Percentiles rank a stretch among this genome's conserved stretches.
Evolutionary conservation across 1,140 invertebrate species (phyloP).

Genomic region (Hycleus cichorii): DNA sequence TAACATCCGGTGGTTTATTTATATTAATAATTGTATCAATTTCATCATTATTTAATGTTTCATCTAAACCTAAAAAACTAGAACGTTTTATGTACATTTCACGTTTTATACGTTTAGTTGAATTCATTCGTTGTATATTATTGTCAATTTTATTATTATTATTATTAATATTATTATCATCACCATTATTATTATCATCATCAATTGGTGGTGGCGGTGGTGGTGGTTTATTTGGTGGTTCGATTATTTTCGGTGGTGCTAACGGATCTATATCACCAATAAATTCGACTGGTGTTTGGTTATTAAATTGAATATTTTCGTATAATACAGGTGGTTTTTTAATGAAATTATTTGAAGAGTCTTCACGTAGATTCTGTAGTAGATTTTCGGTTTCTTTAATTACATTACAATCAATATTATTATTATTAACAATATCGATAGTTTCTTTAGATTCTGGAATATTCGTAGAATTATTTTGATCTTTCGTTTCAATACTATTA

Average conservation of each 20-base stretch:
- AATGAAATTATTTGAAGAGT: conserved; percentile 4
- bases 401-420: neutral
- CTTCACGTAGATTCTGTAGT: conserved; percentile 5
- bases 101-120: conserved; percentile 77
- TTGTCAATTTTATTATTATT: conserved; percentile 8
- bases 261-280: conserved; percentile 33
- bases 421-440: too few relatives aligned
- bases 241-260: conserved; percentile 52
- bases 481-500: conserved; percentile 7
- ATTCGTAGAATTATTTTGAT: neutral
- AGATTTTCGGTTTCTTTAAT: conserved; percentile 3
- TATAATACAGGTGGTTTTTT: conserved; percentile 20
- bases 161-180: conserved; percentile 35
- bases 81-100: conserved; percentile 76
- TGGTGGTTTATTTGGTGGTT: conserved; percentile 79
- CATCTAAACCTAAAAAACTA: conserved; percentile 78
- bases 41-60: conserved; percentile 54
- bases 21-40: conserved; percentile 59
- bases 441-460: neutral
- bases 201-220: conserved; percentile 66
- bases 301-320: conserved; percentile 25
- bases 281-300: conserved; percentile 19
- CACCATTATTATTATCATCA: conserved; percentile 44
- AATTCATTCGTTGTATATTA: conserved; percentile 62
- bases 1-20: conserved; percentile 71